phyloP scores from a whole-genome alignment of 30 jellyfish, hydroid and myxozoan genomes.

The Rhopilema esculentum region DNA sequence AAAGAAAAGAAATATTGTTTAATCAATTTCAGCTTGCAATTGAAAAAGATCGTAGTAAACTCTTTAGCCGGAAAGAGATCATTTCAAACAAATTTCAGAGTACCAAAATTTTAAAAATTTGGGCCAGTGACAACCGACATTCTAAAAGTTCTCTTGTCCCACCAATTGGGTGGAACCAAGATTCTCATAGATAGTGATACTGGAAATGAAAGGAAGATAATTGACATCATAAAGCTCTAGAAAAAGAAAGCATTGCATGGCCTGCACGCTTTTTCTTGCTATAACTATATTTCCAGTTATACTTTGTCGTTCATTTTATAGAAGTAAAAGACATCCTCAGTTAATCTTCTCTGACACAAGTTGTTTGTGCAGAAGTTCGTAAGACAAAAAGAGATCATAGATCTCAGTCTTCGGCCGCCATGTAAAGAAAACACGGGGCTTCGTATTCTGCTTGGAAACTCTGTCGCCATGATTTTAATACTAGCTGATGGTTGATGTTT shows the following conservation, averaged over 20 bases:
- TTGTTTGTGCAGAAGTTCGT: not conserved
- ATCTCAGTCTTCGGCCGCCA: conserved; percentile 4
- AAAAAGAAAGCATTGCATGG: not conserved
- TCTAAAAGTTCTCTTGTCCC: too few species aligned
- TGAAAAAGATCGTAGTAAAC: not conserved
- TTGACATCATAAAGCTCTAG: not conserved
- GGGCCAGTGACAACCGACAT: too few species aligned
- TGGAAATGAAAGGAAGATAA: not conserved
- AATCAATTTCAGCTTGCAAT: not conserved
- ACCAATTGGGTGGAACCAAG: too few species aligned
- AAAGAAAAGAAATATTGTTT: too few species aligned
- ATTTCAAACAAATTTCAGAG: not conserved
- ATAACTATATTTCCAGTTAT: too few species aligned
- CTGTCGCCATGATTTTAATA: not conserved
- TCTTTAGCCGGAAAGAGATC: not conserved
- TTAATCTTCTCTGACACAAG: too few species aligned
- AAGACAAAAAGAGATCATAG: not conserved
- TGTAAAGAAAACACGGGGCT: conserved; percentile 1
- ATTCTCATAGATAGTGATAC: too few species aligned
- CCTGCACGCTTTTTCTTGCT: not conserved
- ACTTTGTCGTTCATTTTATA: not conserved
- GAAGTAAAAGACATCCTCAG: not conserved
- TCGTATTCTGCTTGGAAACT: not conserved
- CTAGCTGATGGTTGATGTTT: too few species aligned
- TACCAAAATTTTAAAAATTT: not conserved